phyloP scores from a whole-genome alignment of 2,797 vertebrate genomes.

The Orientallactaga sibirica region DNA sequence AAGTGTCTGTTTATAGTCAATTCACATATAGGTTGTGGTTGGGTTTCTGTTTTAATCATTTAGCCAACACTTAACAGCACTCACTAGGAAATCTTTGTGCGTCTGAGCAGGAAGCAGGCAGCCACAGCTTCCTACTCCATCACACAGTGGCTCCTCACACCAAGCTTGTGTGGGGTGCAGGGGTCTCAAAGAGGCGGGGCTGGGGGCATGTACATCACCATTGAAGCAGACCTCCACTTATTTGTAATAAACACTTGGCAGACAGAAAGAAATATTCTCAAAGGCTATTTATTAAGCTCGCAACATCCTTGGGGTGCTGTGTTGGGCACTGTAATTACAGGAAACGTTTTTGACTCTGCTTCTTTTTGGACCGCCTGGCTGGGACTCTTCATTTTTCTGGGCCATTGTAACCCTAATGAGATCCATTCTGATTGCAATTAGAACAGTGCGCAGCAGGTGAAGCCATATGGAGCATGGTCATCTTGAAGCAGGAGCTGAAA shows the following conservation, averaged over 20 bases:
- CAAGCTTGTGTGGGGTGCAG: not conserved
- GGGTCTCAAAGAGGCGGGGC: not conserved
- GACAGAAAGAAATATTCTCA: conserved; percentile 73
- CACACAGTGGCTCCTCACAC: not conserved
- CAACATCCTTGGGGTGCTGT: conserved; percentile 65
- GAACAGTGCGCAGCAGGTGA: conserved; percentile 78
- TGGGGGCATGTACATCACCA: not conserved
- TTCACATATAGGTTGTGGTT: not conserved
- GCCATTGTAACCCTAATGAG: conserved; percentile 82
- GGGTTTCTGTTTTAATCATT: conserved; percentile 22
- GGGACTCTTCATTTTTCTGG: conserved; percentile 70
- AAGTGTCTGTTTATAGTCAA: not conserved
- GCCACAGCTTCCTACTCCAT: not conserved
- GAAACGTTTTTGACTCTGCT: conserved; percentile 72
- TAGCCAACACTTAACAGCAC: not conserved
- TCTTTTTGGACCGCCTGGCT: conserved; percentile 53
- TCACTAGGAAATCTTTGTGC: conserved; percentile 8
- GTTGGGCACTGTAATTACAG: conserved; percentile 71
- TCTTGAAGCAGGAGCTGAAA: conserved; percentile 75
- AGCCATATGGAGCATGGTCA: conserved; percentile 74
- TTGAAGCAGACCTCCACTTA: conserved; percentile 65
- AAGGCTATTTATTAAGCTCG: conserved; percentile 74
- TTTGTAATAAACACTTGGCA: conserved; percentile 77
- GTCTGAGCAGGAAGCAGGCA: not conserved
- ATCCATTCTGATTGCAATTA: conserved; percentile 82